Evolutionary conservation across 2,888 invertebrate species (phyloP), one percentile per base, ranked within the genome.

Genomic region (Apantesis nais): DNA sequence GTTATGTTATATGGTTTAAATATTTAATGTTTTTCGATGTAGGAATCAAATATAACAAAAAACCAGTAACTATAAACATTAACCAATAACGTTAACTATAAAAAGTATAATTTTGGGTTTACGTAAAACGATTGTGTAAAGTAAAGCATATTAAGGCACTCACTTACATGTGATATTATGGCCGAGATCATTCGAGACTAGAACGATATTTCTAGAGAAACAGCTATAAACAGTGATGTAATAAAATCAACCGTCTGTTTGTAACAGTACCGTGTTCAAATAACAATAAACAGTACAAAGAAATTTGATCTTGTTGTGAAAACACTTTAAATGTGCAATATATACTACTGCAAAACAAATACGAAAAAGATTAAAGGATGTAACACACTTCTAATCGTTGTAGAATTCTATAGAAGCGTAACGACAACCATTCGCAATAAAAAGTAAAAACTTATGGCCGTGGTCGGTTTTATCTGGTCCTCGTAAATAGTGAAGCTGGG

Each of bases 401-500:
- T 83, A 87, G 83, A 85, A 86, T 84, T 78, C 76, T 41, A 52
- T 52, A 61, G 58, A 39, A 63, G 62, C 80, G 83, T 88, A 88
- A 89, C 87, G 87, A 90, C 82, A 88, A 85, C 81, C 82, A 84
- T 82, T 82, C 75, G 83, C 85, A 87, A 89, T 89, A 89, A 91
- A 90, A 90, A 90, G 83, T 83, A 86, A 83, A 89, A 87, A 85
- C 86, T 78, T 85, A 83, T 82, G 84, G 84, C 82, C 87, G 81
- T 89, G 90, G 88, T 85, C 81, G 80, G 83, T 78, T 88, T 90
- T 89, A 91, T 90, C 88, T 90, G 82, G 83, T 81, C 78, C 86
- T 85, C 89, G 90, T 91, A 91, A 91, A 91, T 90, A 90, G 81
- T 71, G 78, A 79, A 79, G 81, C 82, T 83, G 82, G 84, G 79